Evolutionary conservation across 2,888 invertebrate species (phyloP).

Genomic region (Heliconius hortense): DNA sequence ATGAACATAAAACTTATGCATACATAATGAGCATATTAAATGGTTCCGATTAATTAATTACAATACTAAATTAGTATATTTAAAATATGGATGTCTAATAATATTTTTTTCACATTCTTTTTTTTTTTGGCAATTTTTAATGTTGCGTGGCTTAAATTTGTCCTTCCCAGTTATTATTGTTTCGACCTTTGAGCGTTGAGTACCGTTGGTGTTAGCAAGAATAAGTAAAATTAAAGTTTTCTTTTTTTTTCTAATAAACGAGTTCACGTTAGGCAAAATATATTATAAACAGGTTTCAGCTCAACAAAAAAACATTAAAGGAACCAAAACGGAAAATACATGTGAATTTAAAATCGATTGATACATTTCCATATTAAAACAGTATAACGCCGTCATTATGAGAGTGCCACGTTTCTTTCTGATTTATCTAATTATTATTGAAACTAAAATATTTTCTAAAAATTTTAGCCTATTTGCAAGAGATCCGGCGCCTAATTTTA

Average conservation of each 20-base stretch:
- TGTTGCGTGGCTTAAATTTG: not conserved
- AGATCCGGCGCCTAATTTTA: constrained; percentile 36
- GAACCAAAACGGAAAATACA: not conserved
- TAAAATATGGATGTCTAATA: not conserved
- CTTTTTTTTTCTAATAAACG: not conserved
- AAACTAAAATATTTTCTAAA: not conserved
- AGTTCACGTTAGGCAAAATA: not conserved
- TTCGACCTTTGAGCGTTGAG: not conserved
- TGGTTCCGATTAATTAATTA: not conserved
- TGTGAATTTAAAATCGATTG: not conserved
- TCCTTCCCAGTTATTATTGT: not conserved
- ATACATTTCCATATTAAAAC: not conserved
- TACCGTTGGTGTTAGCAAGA: not conserved
- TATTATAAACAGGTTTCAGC: not conserved
- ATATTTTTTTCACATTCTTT: too few relatives aligned
- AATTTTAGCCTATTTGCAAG: not conserved
- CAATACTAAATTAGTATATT: not conserved
- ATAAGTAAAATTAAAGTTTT: not conserved
- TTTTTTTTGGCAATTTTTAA: not conserved
- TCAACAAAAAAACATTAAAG: not conserved
- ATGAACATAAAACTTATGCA: not conserved
- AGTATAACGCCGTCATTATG: not conserved
- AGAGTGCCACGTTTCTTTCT: not conserved
- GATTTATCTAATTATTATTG: not conserved
- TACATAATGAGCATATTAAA: not conserved